Evolutionary conservation across 1,140 invertebrate species (phyloP), one percentile per base, ranked within the genome.

Genomic region (Campoletis sonorensis): DNA sequence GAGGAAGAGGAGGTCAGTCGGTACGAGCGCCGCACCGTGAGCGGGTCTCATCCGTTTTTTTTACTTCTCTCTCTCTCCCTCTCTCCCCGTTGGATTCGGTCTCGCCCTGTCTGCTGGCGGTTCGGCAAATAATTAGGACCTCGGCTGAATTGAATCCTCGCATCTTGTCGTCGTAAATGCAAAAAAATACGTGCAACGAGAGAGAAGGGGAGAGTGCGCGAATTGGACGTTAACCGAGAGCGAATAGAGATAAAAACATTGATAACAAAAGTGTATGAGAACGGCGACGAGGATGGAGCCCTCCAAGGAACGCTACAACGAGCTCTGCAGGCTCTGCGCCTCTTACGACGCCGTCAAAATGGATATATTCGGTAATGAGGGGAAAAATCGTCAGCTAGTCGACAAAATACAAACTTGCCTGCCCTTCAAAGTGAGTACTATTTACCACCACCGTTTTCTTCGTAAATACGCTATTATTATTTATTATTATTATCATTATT

Each of bases 301-400:
- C 7, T 27, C 84, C 15, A 88, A 85, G 72, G 90, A 92, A 80
- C 87, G 90, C 27, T 93, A 92, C 85, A 85, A 92, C 61, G 92
- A 93, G 80, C 87, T 93, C 3, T 93, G 92, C 87, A 90, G 93
- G 80, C 88, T 93, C 54, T 93, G 93, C 85, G 93, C 92, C 79
- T 91, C 90, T 30, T 92, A 92, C 86, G 92, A 93, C 81, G 90
- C 91, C 73, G 90, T 92, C 79, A 92, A 92, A 87, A 92, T 93
- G 89, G 88, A 93, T 83, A 91, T 93, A 75, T 93, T 93, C 85
- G 90, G 92, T 40, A 88, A 92, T 82, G 92, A 92, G 67, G 93
- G 92, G 40, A 90, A 87, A 76, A 90, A 91, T 84, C 91, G 92
- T 76, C 91, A 93, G 76, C 89, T 93, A 67, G 88, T 91, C 58